Base-by-base conservation (phyloP, 2,113 vertebrate species). In the Heptranchias perlo region DNA sequence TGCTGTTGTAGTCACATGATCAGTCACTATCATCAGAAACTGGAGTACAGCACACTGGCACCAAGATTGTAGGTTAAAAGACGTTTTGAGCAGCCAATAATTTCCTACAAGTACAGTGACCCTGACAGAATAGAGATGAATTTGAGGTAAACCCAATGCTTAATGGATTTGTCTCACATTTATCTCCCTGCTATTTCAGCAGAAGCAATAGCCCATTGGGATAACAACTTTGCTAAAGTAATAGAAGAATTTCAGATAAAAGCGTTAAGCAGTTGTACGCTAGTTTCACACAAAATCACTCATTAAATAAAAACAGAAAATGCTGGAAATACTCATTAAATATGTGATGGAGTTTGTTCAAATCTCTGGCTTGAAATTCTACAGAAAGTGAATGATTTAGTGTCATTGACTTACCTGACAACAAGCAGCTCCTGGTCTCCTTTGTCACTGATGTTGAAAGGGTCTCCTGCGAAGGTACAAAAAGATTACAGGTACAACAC, bases 361-460 rank as follows among this genome's bases (percentile, higher is more conserved):
- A 67, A 95, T 78, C 2, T n/a, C 69, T 78, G 39, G 54, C 93
- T 64, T 94, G 58, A 94, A 94, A 94, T 94, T 61, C n/a, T 25
- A 94, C 54, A 61, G 93, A 25, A 61, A 61, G 52, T 62, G 25
- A 82, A 44, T 44, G 1, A 39, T 39, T 91, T 35, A 91, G 87
- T 54, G 44, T 62, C 3, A 16, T 4, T 87, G 97, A 97, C 97
- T 95, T 97, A 99, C 99, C 98, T 98, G 97, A 99, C 97, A 89
- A 98, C 98, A 96, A 99, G 97, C 10, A 98, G 97, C 96, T 99
- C 98, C 0, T 99, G 98, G 96, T 97, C 97, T 91, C 97, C 97
- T 97, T 98, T 98, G 96, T 98, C 98, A n/a, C 98, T 98, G 94
- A 97, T 96, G 84, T 98, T 98, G 21, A 97, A 97, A 94, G 96